phyloP scores from a whole-genome alignment of 2,113 vertebrate genomes.

The Calyptomena viridis region DNA sequence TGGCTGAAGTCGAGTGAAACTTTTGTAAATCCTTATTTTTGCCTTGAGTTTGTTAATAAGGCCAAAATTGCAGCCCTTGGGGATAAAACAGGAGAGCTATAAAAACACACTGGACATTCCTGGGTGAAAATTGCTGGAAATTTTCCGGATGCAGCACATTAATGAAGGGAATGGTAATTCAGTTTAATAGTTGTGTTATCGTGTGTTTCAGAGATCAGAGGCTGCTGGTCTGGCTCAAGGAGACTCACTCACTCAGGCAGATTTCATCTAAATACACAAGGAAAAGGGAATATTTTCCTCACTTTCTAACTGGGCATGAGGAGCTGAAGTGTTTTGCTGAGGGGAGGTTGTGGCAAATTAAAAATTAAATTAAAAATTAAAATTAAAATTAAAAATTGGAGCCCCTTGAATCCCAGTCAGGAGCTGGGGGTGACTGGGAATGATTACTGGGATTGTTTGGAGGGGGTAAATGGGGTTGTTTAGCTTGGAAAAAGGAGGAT shows the following conservation, averaged over 20 bases:
- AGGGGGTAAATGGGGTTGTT: background rate
- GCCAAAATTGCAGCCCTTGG: background rate
- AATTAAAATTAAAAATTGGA: no score
- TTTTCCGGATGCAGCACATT: background rate
- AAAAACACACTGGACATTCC: background rate
- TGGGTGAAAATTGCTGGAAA: background rate
- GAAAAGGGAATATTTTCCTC: background rate
- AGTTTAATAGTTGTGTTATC: background rate
- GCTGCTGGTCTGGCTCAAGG: background rate
- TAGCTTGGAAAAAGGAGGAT: background rate
- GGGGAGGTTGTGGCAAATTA: accelerated
- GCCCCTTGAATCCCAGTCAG: accelerated
- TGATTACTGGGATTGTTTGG: background rate
- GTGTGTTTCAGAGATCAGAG: background rate
- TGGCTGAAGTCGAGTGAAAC: background rate
- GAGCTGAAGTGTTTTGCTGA: background rate
- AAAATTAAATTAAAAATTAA: no score
- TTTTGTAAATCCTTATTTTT: background rate
- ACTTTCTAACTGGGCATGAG: background rate
- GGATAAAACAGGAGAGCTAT: background rate
- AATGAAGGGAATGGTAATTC: background rate
- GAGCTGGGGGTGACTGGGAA: background rate
- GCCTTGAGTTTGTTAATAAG: background rate
- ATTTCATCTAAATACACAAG: background rate
- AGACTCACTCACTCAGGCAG: background rate